Evolutionary conservation across 1,140 invertebrate species (phyloP).

Genomic region (Chymomyza costata): DNA sequence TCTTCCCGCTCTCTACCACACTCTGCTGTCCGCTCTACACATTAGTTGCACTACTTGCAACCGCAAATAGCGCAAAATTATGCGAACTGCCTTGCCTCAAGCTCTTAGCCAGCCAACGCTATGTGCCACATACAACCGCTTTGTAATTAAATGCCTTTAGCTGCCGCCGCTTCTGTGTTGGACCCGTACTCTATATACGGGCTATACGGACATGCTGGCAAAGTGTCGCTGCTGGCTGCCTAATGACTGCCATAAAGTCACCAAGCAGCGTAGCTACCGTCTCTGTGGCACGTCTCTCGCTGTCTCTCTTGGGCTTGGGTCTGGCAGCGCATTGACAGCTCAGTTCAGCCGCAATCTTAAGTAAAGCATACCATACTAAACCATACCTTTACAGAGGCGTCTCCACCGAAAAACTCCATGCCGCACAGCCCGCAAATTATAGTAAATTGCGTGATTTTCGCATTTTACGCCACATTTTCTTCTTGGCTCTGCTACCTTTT

Average conservation of each 20-base stretch:
- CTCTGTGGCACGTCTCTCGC: not conserved
- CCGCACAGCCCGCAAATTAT: constrained; percentile 44
- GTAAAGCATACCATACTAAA: constrained; percentile 47
- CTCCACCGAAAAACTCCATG: constrained; percentile 6
- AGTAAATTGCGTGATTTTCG: constrained; percentile 65
- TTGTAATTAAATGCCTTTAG: constrained; percentile 2
- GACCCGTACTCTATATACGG: too few relatives aligned
- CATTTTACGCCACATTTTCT: not conserved
- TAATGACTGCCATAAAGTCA: constrained; percentile 67
- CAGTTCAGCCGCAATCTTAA: constrained; percentile 47
- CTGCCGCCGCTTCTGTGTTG: too few relatives aligned
- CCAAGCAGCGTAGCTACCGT: constrained; percentile 6
- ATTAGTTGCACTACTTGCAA: constrained; percentile 48
- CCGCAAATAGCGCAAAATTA: constrained; percentile 64
- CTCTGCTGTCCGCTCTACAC: constrained; percentile 9
- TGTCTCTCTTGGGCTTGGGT: too few relatives aligned
- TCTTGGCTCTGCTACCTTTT: constrained; percentile 29
- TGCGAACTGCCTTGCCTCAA: constrained; percentile 18
- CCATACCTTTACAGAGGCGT: constrained; percentile 1
- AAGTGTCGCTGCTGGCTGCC: constrained; percentile 29
- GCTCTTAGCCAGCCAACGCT: not conserved
- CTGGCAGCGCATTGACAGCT: constrained; percentile 53
- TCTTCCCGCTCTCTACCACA: constrained; percentile 32
- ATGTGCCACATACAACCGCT: not conserved
- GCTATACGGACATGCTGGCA: too few relatives aligned